A percentile compares a stretch with the other conserved stretches of the same genome.
Conservation (phyloP, 2,888 invertebrate species). For the Lissonota sp. region DNA sequence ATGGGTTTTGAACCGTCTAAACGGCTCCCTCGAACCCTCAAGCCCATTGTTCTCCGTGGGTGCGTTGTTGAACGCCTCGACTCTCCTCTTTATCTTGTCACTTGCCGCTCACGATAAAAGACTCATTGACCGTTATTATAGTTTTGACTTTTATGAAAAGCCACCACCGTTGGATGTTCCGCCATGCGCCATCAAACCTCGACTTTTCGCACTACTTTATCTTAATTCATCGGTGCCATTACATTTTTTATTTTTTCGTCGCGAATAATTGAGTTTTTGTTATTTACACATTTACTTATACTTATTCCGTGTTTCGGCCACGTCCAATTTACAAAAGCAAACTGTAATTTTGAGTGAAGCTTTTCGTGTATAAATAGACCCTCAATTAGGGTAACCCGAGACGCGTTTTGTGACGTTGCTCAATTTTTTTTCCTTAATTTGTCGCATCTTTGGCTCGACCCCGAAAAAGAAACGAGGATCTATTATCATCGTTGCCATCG, state of each 20-base stretch:
- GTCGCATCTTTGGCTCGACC: slow-evolving; percentile 33
- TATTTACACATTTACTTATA: not conserved
- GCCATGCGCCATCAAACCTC: slow-evolving; percentile 19
- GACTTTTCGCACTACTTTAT: not conserved
- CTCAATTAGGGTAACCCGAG: slow-evolving; percentile 68
- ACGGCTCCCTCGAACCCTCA: slow-evolving; percentile 70
- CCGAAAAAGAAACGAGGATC: slow-evolving; percentile 21
- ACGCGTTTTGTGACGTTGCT: slow-evolving; percentile 47
- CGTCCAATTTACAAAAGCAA: slow-evolving; percentile 49
- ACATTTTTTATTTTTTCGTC: not conserved
- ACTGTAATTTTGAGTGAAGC: not conserved
- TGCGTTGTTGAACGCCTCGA: slow-evolving; percentile 76
- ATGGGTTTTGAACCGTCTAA: slow-evolving; percentile 43
- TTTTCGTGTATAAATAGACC: slow-evolving; percentile 6
- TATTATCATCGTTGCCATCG: slow-evolving; percentile 67
- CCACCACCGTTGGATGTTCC: slow-evolving; percentile 53
- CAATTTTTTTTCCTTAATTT: slow-evolving; percentile 36
- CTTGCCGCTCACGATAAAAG: slow-evolving; percentile 66
- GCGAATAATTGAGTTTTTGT: not conserved
- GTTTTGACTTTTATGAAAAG: slow-evolving; percentile 76
- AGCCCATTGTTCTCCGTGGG: slow-evolving; percentile 76
- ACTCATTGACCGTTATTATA: slow-evolving; percentile 74
- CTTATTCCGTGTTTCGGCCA: not conserved
- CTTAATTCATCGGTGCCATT: not conserved
- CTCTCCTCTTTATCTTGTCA: slow-evolving; percentile 64